These are phyloP conservation scores for Cataglyphis cursor DNA, from an alignment of 2,888 invertebrate genomes.

Conservation along the genomic window DNA sequence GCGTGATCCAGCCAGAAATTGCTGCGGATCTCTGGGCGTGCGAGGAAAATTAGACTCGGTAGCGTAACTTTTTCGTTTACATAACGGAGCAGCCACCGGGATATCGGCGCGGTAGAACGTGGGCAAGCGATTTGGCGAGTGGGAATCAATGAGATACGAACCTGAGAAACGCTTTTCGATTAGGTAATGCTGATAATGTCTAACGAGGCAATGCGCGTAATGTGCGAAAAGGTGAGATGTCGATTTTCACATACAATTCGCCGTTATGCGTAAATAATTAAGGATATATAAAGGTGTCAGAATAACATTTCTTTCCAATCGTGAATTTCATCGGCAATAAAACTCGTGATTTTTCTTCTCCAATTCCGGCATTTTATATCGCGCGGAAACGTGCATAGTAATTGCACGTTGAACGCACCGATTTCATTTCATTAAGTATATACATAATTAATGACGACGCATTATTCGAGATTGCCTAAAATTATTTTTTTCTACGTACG, in stretches of 20 bases:
- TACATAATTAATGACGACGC: not conserved
- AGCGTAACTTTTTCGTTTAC: conserved; percentile 50
- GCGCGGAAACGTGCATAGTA: not conserved
- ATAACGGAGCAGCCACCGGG: conserved; percentile 20
- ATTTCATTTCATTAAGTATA: conserved; percentile 22
- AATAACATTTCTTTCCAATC: conserved; percentile 4
- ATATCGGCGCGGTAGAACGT: conserved; percentile 21
- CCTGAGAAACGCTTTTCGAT: conserved; percentile 30
- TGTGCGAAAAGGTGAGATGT: conserved; percentile 40
- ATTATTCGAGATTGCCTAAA: conserved; percentile 12
- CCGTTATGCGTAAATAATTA: conserved; percentile 15
- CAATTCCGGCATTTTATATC: not conserved
- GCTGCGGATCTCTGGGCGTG: not conserved
- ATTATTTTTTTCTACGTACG: not conserved
- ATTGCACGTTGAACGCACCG: conserved; percentile 36
- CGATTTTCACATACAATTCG: conserved; percentile 33
- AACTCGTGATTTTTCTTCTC: conserved; percentile 8
- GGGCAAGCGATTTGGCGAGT: conserved; percentile 35
- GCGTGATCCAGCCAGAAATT: conserved; percentile 34
- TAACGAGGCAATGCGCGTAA: conserved; percentile 8
- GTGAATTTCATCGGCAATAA: conserved; percentile 27
- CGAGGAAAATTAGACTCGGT: conserved; percentile 33
- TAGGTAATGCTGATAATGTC: conserved; percentile 24
- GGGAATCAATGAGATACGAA: conserved; percentile 9
- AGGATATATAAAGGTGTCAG: not conserved